These are phyloP conservation scores for Psilopsiagon aurifrons DNA, from an alignment of 2,113 vertebrate species.

Conservation along the genomic window DNA sequence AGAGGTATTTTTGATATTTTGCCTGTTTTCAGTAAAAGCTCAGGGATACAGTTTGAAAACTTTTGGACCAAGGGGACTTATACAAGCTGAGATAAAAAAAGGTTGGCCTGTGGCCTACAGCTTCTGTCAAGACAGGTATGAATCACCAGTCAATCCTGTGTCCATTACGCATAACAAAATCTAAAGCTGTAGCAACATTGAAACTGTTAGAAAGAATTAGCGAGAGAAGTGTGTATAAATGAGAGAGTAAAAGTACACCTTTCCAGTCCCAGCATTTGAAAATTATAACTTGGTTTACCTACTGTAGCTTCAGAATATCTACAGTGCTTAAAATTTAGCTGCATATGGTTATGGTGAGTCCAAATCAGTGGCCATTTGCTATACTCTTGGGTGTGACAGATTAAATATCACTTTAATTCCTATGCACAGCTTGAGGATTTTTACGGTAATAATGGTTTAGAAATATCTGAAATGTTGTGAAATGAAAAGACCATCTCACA, in stretches of 20 bases:
- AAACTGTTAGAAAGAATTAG: neutral
- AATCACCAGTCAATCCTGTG: neutral
- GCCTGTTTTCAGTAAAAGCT: neutral
- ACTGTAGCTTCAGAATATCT: neutral
- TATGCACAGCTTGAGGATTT: neutral
- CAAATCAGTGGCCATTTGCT: neutral
- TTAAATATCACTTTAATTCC: neutral
- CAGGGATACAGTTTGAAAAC: neutral
- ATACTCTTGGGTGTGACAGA: neutral
- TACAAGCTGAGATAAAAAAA: neutral
- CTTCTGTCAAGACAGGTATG: neutral
- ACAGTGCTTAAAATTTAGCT: neutral
- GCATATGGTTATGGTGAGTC: neutral
- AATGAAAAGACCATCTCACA: neutral
- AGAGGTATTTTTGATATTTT: neutral
- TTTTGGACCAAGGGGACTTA: neutral
- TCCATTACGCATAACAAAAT: neutral
- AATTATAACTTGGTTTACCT: neutral
- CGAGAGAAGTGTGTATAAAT: neutral
- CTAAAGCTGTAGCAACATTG: neutral
- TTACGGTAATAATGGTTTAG: neutral
- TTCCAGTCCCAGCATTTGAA: neutral
- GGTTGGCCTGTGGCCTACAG: accelerated
- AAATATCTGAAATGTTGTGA: neutral
- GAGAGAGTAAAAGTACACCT: neutral